These are phyloP conservation scores for Caracal caracal DNA, from an alignment of 2,113 vertebrate species.

Conservation along the genomic window DNA sequence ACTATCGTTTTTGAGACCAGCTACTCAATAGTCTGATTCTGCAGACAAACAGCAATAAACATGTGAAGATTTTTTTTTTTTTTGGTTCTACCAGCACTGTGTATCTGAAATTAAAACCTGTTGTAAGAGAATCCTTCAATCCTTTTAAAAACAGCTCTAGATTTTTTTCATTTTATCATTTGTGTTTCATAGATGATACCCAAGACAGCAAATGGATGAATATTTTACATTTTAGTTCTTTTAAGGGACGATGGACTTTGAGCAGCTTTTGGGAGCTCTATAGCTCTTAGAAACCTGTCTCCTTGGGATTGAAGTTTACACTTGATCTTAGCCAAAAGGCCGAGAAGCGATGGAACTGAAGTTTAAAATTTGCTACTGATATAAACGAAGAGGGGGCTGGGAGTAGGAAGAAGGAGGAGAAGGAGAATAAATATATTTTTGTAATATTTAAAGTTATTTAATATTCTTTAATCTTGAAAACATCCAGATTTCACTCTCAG, in stretches of 20 bases:
- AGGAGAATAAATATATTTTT: background rate
- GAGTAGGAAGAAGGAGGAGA: background rate
- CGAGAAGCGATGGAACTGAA: background rate
- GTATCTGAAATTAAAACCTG: slow-evolving; percentile 4
- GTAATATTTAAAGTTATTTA: background rate
- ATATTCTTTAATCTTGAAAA: background rate
- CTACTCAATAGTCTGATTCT: background rate
- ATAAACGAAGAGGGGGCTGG: background rate
- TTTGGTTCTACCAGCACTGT: background rate
- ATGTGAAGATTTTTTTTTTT: background rate
- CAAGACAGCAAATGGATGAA: slow-evolving; percentile 36
- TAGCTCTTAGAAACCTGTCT: slow-evolving; percentile 12
- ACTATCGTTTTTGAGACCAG: background rate
- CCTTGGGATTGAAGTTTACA: background rate
- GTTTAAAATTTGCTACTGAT: background rate
- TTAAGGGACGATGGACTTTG: background rate
- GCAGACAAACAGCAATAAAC: background rate
- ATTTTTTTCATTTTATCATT: slow-evolving; percentile 32
- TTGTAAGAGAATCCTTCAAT: background rate
- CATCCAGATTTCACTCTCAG: background rate
- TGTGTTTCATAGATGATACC: background rate
- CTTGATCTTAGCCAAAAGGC: too few relatives aligned
- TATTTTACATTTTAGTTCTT: slow-evolving; percentile 30
- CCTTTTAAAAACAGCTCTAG: slow-evolving; percentile 19
- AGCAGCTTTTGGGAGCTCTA: slow-evolving; percentile 16